Evolutionary conservation across 1,140 invertebrate species (phyloP).

Genomic region (Sitophilus oryzae): DNA sequence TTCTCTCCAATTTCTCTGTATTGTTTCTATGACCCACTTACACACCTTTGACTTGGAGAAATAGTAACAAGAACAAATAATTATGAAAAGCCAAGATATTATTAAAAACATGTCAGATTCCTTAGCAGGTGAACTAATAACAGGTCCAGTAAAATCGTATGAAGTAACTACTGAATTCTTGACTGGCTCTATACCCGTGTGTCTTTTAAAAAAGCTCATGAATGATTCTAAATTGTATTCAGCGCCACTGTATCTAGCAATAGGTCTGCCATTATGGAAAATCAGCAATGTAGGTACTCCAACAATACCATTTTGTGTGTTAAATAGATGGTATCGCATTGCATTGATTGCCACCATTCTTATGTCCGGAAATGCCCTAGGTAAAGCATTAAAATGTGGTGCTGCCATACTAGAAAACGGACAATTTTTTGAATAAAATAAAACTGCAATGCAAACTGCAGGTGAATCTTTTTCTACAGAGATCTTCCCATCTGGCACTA

Average conservation of each 20-base stretch:
- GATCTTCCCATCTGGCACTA: conserved; percentile 45
- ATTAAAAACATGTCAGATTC: conserved; percentile 78
- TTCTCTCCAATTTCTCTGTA: conserved; percentile 85
- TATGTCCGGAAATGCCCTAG: conserved; percentile 75
- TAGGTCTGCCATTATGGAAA: conserved; percentile 85
- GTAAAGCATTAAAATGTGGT: conserved; percentile 84
- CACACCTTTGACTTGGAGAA: conserved; percentile 74
- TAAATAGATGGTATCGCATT: conserved; percentile 75
- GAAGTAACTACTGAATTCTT: conserved; percentile 64
- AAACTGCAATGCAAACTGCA: conserved; percentile 70
- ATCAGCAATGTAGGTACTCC: conserved; percentile 87
- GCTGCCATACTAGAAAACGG: conserved; percentile 85
- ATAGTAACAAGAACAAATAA: conserved; percentile 68
- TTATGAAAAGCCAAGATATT: conserved; percentile 80
- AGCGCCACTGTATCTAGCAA: conserved; percentile 81
- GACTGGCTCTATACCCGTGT: conserved; percentile 67
- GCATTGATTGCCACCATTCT: conserved; percentile 88
- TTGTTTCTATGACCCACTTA: conserved; percentile 72
- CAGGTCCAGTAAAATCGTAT: conserved; percentile 71
- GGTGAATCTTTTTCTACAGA: conserved; percentile 48
- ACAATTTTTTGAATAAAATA: conserved; percentile 88
- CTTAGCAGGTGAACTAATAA: conserved; percentile 63
- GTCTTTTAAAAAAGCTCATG: conserved; percentile 71
- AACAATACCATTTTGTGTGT: conserved; percentile 90
- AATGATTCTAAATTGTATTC: conserved; percentile 75